phyloP scores from a whole-genome alignment of 1,140 invertebrate species.

The Listronotus oregonensis region DNA sequence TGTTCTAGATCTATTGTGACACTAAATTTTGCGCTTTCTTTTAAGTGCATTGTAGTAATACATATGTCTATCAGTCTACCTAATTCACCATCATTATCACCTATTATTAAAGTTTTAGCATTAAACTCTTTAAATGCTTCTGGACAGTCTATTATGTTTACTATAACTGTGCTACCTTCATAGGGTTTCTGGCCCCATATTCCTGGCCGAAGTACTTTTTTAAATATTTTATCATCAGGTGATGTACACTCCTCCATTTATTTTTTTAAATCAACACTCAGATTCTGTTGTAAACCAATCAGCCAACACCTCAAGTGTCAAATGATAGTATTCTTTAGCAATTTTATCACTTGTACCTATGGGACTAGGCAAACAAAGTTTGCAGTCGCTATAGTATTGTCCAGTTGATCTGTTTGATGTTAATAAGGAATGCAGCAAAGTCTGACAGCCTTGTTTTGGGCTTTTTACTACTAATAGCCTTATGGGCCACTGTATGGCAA shows the following conservation, averaged over 20 bases:
- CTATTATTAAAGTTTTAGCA: constrained; percentile 36
- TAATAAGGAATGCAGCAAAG: constrained; percentile 49
- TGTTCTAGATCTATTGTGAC: constrained; percentile 33
- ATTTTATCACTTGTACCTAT: constrained; percentile 43
- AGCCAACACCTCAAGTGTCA: constrained; percentile 46
- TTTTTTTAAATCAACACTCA: constrained; percentile 45
- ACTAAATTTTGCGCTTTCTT: constrained; percentile 46
- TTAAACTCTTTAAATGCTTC: constrained; percentile 31
- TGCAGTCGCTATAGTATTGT: constrained; percentile 51
- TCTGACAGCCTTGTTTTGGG: constrained; percentile 53
- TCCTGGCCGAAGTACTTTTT: constrained; percentile 41
- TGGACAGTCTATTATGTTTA: constrained; percentile 42
- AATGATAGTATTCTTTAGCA: constrained; percentile 45
- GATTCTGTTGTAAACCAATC: constrained; percentile 46
- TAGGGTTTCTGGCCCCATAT: constrained; percentile 46
- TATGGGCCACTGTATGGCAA: constrained; percentile 52
- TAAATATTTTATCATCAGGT: constrained; percentile 49
- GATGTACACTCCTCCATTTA: constrained; percentile 39
- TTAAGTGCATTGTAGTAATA: constrained; percentile 47
- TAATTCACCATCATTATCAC: constrained; percentile 46
- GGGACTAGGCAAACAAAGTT: constrained; percentile 41
- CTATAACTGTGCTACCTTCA: constrained; percentile 47
- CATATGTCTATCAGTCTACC: constrained; percentile 48
- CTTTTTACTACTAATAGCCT: constrained; percentile 50
- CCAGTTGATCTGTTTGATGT: constrained; percentile 49